Conservation (phyloP, 2,888 invertebrate species). For the Athripsodes cinereus region DNA sequence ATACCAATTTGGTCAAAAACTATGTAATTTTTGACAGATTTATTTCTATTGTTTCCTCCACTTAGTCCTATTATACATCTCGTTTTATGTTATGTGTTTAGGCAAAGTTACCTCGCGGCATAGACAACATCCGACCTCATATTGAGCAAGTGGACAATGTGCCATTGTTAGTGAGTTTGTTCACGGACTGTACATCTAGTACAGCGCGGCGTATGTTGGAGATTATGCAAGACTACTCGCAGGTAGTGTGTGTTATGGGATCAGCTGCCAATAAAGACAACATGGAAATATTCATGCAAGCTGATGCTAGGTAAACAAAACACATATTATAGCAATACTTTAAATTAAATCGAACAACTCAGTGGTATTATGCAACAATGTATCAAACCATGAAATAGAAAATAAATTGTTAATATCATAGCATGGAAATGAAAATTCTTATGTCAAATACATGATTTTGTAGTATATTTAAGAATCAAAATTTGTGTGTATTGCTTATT, state of each 20-base stretch:
- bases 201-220: conserved; percentile 88
- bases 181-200: conserved; percentile 93
- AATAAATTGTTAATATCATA: no score
- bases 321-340: neutral
- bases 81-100: conserved; percentile 31
- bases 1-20: no score
- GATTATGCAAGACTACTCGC: conserved; percentile 95
- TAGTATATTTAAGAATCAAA: no score
- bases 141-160: conserved; percentile 95
- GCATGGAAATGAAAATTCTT: no score
- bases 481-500: no score
- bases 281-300: conserved; percentile 88
- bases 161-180: conserved; percentile 91
- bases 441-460: no score
- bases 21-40: no score
- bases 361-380: no score
- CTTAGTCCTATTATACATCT: no score
- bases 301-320: conserved; percentile 70
- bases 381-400: no score
- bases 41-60: no score
- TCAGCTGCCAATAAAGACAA: conserved; percentile 86
- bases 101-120: conserved; percentile 93
- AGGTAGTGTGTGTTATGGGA: conserved; percentile 92
- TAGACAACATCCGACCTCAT: conserved; percentile 94
- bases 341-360: neutral